Percentiles rank a stretch among this genome's conserved stretches.
Evolutionary conservation across 1,140 invertebrate genomes (phyloP).

Genomic region (Linepithema humile): DNA sequence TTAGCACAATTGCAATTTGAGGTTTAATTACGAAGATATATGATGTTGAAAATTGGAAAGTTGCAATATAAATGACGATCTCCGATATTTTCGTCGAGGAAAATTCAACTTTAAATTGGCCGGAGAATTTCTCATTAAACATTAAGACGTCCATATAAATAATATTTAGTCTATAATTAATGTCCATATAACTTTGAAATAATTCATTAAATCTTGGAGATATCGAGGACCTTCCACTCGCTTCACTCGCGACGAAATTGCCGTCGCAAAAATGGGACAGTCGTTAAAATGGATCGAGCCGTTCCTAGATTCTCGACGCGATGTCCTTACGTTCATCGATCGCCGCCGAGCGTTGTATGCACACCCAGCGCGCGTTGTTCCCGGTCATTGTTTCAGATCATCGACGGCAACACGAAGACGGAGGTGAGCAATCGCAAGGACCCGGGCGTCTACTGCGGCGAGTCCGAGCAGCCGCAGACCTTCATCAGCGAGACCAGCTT

Average conservation of each 20-base stretch:
- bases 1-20: too few species aligned
- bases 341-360: background rate
- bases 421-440: slow-evolving; percentile 94
- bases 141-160: too few species aligned
- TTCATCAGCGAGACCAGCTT: slow-evolving; percentile 97
- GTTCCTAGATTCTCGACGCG: background rate
- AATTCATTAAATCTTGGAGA: too few species aligned
- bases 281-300: background rate
- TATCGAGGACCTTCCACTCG: too few species aligned
- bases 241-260: background rate
- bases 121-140: too few species aligned
- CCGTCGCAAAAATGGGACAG: background rate
- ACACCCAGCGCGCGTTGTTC: slow-evolving; percentile 2
- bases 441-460: slow-evolving; percentile 95
- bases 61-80: too few species aligned
- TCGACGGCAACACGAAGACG: slow-evolving; percentile 93
- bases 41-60: too few species aligned
- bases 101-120: too few species aligned
- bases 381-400: slow-evolving; percentile 86
- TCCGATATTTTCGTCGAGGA: too few species aligned
- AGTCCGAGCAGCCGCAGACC: slow-evolving; percentile 96
- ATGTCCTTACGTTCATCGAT: background rate
- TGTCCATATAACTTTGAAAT: too few species aligned
- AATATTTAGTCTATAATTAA: too few species aligned
- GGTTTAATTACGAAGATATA: too few species aligned